Percentiles rank a stretch among this genome's conserved stretches.
These are phyloP conservation scores for Dolichallabes microphthalmus DNA, from an alignment of 2,113 vertebrate species.

Conservation along the genomic window DNA sequence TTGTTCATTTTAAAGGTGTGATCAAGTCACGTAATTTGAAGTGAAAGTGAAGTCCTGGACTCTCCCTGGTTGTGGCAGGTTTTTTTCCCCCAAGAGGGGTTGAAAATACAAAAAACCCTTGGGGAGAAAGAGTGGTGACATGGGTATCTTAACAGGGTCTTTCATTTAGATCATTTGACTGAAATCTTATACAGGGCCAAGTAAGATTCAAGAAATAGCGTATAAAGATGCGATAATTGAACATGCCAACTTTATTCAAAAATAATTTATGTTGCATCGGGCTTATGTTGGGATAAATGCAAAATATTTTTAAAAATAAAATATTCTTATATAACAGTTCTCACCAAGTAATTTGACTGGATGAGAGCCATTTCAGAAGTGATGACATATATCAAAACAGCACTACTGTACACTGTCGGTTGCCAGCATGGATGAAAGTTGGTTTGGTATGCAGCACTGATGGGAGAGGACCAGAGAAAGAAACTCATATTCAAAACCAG, in stretches of 20 bases:
- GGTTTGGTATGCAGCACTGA: no score
- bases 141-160: background rate
- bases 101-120: background rate
- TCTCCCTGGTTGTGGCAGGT: background rate
- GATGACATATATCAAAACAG: no score
- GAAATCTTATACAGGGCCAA: background rate
- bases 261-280: background rate
- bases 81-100: no score
- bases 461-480: no score
- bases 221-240: background rate
- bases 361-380: no score
- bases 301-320: background rate
- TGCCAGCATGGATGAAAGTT: no score
- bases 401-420: no score
- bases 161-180: background rate
- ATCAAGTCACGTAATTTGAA: background rate
- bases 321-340: no score
- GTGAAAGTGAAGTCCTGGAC: background rate
- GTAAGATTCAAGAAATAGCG: background rate
- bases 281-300: background rate
- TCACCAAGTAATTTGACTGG: no score
- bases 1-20: no score
- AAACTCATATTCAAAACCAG: no score
- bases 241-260: background rate
- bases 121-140: background rate